These are phyloP conservation scores for Caenorhabditis sp. DNA, from an alignment of 2,888 invertebrate genomes.

Conservation along the genomic window DNA sequence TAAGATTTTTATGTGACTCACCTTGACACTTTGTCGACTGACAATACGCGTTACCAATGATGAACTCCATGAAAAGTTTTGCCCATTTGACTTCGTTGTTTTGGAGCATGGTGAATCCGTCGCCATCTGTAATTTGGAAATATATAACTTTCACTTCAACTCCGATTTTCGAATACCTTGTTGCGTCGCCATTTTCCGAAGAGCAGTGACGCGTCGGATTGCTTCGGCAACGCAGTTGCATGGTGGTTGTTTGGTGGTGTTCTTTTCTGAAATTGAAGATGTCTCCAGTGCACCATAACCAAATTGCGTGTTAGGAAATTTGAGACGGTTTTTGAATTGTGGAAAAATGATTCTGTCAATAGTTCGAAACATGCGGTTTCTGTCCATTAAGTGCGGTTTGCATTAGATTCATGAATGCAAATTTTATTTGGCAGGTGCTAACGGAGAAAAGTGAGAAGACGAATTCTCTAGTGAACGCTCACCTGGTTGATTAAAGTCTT, in stretches of 20 bases:
- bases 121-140: constrained; percentile 72
- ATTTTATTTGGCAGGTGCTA: neutral
- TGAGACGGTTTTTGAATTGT: neutral
- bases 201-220: constrained; percentile 66
- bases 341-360: too few species aligned
- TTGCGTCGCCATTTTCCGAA: constrained; percentile 62
- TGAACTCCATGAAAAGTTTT: constrained; percentile 80
- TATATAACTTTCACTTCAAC: neutral
- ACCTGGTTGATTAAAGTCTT: constrained; percentile 53
- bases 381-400: too few species aligned
- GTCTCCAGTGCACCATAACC: neutral
- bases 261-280: constrained; percentile 50
- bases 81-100: constrained; percentile 77
- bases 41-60: constrained; percentile 73
- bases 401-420: too few species aligned
- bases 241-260: constrained; percentile 42
- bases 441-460: neutral
- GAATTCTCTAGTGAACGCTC: neutral
- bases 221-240: constrained; percentile 73
- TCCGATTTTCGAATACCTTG: constrained; percentile 44
- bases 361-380: too few species aligned
- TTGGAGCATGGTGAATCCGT: constrained; percentile 68
- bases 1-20: neutral
- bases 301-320: constrained; percentile 8
- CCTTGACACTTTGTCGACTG: constrained; percentile 71